A percentile compares a stretch with the other conserved stretches of the same genome.
Evolutionary conservation across 2,113 vertebrate species (phyloP).

Genomic region (Sander lucioperca): DNA sequence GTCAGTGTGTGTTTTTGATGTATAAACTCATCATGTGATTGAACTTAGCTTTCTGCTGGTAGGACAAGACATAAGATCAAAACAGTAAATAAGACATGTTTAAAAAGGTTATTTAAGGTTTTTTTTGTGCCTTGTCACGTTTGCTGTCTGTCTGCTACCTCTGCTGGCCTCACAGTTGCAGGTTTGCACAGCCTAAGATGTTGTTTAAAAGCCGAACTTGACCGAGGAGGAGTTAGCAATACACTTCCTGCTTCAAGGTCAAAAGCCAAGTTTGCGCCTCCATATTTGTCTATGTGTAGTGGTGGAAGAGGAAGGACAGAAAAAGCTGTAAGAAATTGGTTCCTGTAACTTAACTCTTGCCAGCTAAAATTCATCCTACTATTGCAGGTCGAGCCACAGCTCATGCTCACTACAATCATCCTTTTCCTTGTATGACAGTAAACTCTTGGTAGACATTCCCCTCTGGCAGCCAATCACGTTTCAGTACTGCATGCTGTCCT

Average conservation of each 20-base stretch:
- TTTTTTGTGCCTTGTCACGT: background rate
- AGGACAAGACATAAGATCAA: background rate
- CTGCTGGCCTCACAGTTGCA: background rate
- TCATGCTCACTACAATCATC: background rate
- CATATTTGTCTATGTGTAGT: background rate
- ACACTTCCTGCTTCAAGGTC: constrained; percentile 16
- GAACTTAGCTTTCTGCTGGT: background rate
- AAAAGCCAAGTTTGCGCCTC: background rate
- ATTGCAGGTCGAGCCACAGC: background rate
- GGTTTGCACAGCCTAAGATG: constrained; percentile 14
- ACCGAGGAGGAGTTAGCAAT: constrained; percentile 9
- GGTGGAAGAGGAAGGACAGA: background rate
- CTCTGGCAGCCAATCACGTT: constrained; percentile 33
- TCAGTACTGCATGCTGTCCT: background rate
- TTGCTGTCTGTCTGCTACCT: background rate
- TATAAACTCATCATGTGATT: too few species aligned
- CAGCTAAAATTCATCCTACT: background rate
- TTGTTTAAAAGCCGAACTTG: constrained; percentile 42
- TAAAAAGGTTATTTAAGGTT: background rate
- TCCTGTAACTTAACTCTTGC: background rate
- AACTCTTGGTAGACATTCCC: constrained; percentile 13
- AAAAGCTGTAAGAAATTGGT: background rate
- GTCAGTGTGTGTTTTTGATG: background rate
- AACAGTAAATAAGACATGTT: background rate
- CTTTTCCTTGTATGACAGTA: constrained; percentile 14